Percentiles rank a stretch among this genome's conserved stretches.
Evolutionary conservation across 2,113 vertebrate genomes (phyloP).

Genomic region (Brachypteracias leptosomus): DNA sequence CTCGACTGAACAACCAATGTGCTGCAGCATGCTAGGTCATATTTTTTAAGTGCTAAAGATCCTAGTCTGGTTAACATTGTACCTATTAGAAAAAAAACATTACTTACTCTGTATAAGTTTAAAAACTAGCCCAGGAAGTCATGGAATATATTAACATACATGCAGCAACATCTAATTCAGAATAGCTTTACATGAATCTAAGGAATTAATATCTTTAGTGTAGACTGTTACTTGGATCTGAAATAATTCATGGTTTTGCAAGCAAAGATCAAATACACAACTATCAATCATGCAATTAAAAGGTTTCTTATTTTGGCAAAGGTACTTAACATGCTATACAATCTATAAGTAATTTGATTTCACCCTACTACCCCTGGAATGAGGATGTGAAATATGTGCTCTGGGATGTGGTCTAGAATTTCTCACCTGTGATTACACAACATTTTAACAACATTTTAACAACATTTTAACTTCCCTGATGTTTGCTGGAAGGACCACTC

Average conservation of each 20-base stretch:
- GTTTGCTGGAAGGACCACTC: too few relatives aligned
- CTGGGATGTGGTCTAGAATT: background rate
- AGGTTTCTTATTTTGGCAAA: background rate
- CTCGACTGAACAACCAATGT: background rate
- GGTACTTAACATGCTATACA: background rate
- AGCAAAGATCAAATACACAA: conserved; percentile 5
- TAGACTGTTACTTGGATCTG: background rate
- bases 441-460: too few relatives aligned
- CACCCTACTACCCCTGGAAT: background rate
- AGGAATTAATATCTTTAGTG: background rate
- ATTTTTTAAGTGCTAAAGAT: background rate
- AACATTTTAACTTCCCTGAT: too few relatives aligned
- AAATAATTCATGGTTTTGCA: background rate
- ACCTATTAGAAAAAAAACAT: background rate
- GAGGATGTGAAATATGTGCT: background rate
- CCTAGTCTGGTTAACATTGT: background rate
- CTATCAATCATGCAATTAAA: conserved; percentile 1
- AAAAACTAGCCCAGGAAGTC: background rate
- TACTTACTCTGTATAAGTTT: background rate
- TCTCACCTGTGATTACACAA: conserved; percentile 43
- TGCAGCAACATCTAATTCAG: background rate
- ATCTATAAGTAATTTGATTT: conserved; percentile 36
- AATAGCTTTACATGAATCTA: background rate
- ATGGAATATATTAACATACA: background rate
- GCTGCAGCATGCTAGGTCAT: background rate